Evolutionary conservation across 1,140 invertebrate species (phyloP), one percentile per base, ranked within the genome.

Genomic region (Helicoverpa zea): DNA sequence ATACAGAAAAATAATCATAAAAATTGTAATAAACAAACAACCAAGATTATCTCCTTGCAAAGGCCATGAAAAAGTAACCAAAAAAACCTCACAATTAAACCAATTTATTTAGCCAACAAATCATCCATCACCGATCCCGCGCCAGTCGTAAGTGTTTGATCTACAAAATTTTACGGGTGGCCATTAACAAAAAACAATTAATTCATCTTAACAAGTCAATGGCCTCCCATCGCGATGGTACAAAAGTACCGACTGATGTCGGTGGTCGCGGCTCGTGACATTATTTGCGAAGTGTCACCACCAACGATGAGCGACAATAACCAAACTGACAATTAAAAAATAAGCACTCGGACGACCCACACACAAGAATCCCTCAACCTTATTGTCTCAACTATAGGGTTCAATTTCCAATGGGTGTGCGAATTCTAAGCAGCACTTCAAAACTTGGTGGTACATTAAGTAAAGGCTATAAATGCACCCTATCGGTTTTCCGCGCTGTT

Each of bases 401-500:
- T 54, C 1, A 77, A 35, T 43, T 54, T 77, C 2, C 11, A 54
- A 66, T 4, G 18, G n/a, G 23, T 0, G 4, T 29, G 52, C 63
- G 16, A 56, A 64, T 47, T 68, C 16, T 64, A 5, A 56, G n/a
- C n/a, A 13, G 70, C 18, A 74, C 43, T 29, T 47, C 10, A 5
- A 66, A 80, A 80, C 11, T 63, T 73, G 13, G 77, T 52, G 70
- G 59, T 74, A 63, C 52, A 80, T 83, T 81, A 72, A 80, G 63
- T 83, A 80, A 86, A 84, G 72, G 83, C 82, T 83, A 77, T 91
- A 89, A 89, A 91, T 85, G 85, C 88, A 88, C 87, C 88, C 87
- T 93, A 92, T 92, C 88, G 90, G 85, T 91, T 93, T 94, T 92
- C 89, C 91, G 86, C 84, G 72, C 84, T 84, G 84, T 94, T 91